Evolutionary conservation across 2,888 invertebrate genomes (phyloP), one percentile per base, ranked within the genome.

Genomic region (Leucophenga montana): DNA sequence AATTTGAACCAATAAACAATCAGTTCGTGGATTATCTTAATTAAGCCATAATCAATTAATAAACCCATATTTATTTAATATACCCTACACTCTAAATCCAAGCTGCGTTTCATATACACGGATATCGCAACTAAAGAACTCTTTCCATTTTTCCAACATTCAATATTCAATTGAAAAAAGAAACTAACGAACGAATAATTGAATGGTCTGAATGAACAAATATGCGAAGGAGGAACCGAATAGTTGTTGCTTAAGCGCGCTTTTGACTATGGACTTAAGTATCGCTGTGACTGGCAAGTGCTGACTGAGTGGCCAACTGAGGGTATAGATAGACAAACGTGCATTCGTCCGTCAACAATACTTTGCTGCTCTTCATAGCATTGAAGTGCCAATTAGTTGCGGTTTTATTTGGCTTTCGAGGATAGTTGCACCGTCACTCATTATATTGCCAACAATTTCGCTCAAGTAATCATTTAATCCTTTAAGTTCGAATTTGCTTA

Each of bases 301-400:
- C 3, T 46, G 46, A 54, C 16, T 20, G 20, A 54, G 54, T 20
- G 31, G 20, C 6, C 57, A 14, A 31, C 16, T 13, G 57, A 57
- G 6, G 9, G 57, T 27, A 13, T 14, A 59, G 22, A 56, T 27
- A 56, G 56, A 57, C 14, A 27, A 27, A 18, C 22, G 18, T 54
- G 20, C 18, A 11, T 20, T 54, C 22, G 61, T 44, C 44, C 18
- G 44, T 48, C 27, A 27, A 18, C 16, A 39, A 39, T 27, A 61
- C 61, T 61, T 54, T 22, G 18, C n/a, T 50, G 6, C 8, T 44
- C 20, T 18, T 39, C 44, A 46, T 6, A 13, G 6, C 71, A 71
- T 77, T 78, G 74, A 77, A 82, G 84, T 75, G 75, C 79, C 81
- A 82, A 82, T 82, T 82, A 82, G 81, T 68, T 62, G 75, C 66